Conservation (phyloP, 2,888 invertebrate genomes). For the Pharmacophagus antenor region DNA sequence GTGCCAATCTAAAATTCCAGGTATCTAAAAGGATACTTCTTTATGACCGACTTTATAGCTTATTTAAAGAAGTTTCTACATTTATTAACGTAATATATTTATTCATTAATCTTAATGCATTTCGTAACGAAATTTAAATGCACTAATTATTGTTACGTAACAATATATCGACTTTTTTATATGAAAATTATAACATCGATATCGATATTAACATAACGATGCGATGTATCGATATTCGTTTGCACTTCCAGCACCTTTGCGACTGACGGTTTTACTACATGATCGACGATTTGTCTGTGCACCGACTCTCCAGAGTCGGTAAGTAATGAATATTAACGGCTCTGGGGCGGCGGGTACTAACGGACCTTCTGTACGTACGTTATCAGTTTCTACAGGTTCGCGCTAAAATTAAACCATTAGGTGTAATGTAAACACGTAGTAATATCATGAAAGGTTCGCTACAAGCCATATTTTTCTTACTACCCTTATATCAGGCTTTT, state of each 20-base stretch:
- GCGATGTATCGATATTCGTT: neutral
- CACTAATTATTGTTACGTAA: too few species aligned
- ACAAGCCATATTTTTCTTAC: neutral
- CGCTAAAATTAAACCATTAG: conserved; percentile 19
- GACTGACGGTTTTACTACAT: conserved; percentile 45
- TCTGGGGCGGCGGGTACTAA: conserved; percentile 41
- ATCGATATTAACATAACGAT: neutral
- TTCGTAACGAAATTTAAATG: too few species aligned
- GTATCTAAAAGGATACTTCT: too few species aligned
- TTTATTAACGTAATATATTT: too few species aligned
- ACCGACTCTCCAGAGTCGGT: conserved; percentile 48
- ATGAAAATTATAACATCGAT: neutral
- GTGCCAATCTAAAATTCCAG: too few species aligned
- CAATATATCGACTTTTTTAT: too few species aligned
- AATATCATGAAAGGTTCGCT: neutral
- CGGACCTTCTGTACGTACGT: conserved; percentile 42
- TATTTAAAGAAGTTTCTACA: too few species aligned
- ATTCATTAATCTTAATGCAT: too few species aligned
- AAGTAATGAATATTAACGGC: conserved; percentile 75
- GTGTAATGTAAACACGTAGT: neutral
- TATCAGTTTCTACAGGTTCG: conserved; percentile 31
- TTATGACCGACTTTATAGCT: too few species aligned
- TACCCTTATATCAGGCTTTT: neutral
- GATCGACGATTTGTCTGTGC: conserved; percentile 61
- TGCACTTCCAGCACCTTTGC: neutral